Evolutionary conservation across 1,140 invertebrate genomes (phyloP), one percentile per base, ranked within the genome.

Genomic region (Mizuhopecten yessoensis): DNA sequence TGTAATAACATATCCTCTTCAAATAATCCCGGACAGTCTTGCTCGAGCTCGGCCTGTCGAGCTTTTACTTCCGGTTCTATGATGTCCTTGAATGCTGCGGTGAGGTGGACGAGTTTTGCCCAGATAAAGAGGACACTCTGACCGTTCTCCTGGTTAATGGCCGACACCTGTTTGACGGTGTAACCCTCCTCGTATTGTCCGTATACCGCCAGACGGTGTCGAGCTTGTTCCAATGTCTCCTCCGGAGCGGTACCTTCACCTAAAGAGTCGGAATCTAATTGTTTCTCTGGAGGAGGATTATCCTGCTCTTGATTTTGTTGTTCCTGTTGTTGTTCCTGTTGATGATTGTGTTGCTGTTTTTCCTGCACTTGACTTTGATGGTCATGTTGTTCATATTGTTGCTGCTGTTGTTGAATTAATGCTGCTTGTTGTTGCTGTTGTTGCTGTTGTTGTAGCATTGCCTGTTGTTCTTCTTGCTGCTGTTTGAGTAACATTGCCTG

Each of bases 1-100:
- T 75, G 23, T 75, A 75, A 29, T 29, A 75, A 17, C 57, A 75
- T 75, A 29, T 90, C 36, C 15, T 87, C 39, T 90, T 90, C 86
- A 20, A 86, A 36, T 33, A 89, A 33, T 90, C 86, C 86, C 5
- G 34, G 33, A 42, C 75, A 45, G 34, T 90, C 86, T 87, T 29
- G 34, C 39, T n/a, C 75, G 34, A 87, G 86, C 29, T 87, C 86
- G 13, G 86, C 86, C 86, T 87, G 13, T 33, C 36, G 34, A 29
- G 57, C 57, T 75, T 5, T 17, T 0, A 57, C 87, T 29, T 87
- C 86, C 11, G 90, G 90, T 36, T 87, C 36, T 34, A 87, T 49
- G 11, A 90, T 0, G 36, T 90, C 90, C 20, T 87, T 87, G n/a
- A 90, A 87, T 33, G 90, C 90, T 20, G 36, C 42, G 11, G 87